These are phyloP conservation scores for Cichlasoma orientale DNA, from an alignment of 2,797 vertebrate species.

Conservation along the genomic window DNA sequence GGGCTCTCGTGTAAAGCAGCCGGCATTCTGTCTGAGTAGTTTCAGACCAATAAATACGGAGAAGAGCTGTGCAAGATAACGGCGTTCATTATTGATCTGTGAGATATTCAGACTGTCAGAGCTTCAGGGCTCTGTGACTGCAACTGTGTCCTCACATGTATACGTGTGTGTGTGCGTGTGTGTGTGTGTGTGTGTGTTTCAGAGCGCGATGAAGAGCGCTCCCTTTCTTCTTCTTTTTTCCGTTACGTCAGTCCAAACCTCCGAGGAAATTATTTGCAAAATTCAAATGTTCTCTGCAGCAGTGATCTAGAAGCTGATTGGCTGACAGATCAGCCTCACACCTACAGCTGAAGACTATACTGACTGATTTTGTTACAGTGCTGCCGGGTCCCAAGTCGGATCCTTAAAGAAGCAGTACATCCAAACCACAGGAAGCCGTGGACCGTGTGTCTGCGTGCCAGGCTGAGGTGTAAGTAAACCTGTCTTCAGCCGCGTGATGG, in stretches of 20 bases:
- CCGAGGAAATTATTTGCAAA: neutral
- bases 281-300: neutral
- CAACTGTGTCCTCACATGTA: neutral
- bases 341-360: neutral
- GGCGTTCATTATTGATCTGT: neutral
- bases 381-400: too few relatives aligned
- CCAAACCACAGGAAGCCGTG: accelerated
- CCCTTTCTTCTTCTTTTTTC: neutral
- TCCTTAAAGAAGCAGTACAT: neutral
- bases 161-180: neutral
- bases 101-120: neutral
- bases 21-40: neutral
- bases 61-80: neutral
- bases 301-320: neutral
- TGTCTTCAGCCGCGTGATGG: neutral
- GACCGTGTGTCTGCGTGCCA: neutral
- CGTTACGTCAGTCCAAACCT: neutral
- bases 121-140: neutral
- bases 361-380: neutral
- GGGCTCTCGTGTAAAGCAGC: neutral
- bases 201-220: neutral
- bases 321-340: neutral
- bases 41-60: neutral
- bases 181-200: neutral
- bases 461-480: neutral